These are phyloP conservation scores for Zygaena filipendulae DNA, from an alignment of 2,888 invertebrate genomes.

Conservation along the genomic window DNA sequence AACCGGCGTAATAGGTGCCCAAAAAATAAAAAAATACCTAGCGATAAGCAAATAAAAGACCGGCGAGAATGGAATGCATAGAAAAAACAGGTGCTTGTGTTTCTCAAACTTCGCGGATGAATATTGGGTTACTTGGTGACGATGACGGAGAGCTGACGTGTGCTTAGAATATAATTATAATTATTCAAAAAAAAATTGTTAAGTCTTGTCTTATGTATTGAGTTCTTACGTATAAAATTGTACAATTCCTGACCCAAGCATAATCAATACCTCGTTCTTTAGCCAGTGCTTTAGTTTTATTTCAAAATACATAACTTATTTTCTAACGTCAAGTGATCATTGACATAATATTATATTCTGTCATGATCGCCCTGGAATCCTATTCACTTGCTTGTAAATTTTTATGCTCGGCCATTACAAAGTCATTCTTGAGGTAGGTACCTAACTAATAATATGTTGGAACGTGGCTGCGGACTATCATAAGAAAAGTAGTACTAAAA, in stretches of 20 bases:
- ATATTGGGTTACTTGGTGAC: too few relatives aligned
- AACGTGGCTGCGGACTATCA: too few relatives aligned
- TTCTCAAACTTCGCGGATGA: constrained; percentile 3
- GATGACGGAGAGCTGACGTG: neutral
- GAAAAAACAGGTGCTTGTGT: constrained; percentile 1
- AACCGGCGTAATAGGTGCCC: too few relatives aligned
- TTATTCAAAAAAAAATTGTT: constrained; percentile 1
- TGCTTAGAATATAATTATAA: too few relatives aligned
- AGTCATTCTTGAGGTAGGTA: constrained; percentile 17
- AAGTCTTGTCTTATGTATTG: constrained; percentile 5
- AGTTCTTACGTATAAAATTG: constrained; percentile 15
- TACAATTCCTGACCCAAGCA: constrained; percentile 13
- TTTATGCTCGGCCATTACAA: constrained; percentile 14
- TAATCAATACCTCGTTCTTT: constrained; percentile 13
- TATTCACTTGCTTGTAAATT: constrained; percentile 6
- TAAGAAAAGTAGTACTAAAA: too few relatives aligned
- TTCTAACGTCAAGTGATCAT: constrained; percentile 17
- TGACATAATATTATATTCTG: constrained; percentile 12
- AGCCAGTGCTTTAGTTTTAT: constrained; percentile 13
- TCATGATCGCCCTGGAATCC: constrained; percentile 11
- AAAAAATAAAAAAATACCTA: too few relatives aligned
- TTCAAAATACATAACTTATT: constrained; percentile 17
- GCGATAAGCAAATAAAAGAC: constrained; percentile 7
- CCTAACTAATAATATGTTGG: constrained; percentile 10
- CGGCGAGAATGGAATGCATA: constrained; percentile 1